Evolutionary conservation across 2,797 vertebrate species (phyloP), one percentile per base, ranked within the genome.

Genomic region (Cottoperca gobio): DNA sequence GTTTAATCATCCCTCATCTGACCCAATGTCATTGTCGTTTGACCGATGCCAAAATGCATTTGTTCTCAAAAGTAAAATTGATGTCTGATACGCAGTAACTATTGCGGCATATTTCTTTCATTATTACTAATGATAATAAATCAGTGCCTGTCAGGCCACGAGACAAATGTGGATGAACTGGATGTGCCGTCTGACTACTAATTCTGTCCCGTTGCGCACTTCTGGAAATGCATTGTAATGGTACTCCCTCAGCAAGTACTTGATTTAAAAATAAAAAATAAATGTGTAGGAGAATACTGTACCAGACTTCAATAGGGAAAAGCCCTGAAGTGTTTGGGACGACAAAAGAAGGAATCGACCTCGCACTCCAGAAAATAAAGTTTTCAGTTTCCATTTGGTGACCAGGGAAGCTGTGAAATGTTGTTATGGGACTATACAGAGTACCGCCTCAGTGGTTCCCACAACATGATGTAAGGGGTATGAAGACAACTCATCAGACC

Each of bases 1-100:
- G 83, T 92, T 90, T 92, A 91, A 94, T 93, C 91, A 88, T 86
- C 80, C 70, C 83, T 91, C 86, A 83, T 87, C 86, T 88, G 82
- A 87, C 89, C 92, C 90, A 72, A 19, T 84, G 90, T 89, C 89
- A 84, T 83, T 85, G 89, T 90, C 86, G 73, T 89, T 90, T 87
- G 85, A 61, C 39, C 63, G 28, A 76, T 80, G 87, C 81, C 85
- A 83, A 83, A 92, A 91, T 84, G 86, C 81, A 85, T 88, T 89
- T 91, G 86, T 91, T 90, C 86, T 82, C 85, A 65, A 61, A 86
- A 85, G 81, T 88, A 63, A 82, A 72, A 78, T 55, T 80, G 90
- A 90, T 87, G 84, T 81, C 63, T 86, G 81, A 88, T 87, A 52
- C 78, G 76, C 73, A 68, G 55, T 76, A 81, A 85, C 83, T 67